Conservation (phyloP, 2,797 vertebrate species). For the Anisognathus igniventris region DNA sequence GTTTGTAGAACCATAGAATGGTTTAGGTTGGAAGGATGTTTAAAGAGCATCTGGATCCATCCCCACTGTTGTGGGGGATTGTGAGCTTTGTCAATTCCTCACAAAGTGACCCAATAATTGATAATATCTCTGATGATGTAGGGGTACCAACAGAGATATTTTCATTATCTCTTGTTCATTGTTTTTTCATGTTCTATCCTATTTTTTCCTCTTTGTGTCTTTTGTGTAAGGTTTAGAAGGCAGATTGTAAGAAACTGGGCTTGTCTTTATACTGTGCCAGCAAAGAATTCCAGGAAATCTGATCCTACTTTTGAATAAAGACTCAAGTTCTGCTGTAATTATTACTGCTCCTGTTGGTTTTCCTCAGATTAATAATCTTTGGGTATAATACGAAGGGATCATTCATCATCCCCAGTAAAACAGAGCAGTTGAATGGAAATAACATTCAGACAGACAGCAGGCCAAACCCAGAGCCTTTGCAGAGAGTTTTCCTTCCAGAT, state of each 20-base stretch:
- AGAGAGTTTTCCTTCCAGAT: neutral
- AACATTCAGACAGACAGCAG: neutral
- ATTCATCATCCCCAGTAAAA: neutral
- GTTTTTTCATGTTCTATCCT: accelerated
- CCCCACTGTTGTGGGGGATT: accelerated
- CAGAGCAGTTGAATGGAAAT: neutral
- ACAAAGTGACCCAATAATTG: accelerated
- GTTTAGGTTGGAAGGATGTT: neutral
- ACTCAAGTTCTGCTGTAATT: neutral
- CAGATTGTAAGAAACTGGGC: neutral
- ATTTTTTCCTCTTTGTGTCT: accelerated
- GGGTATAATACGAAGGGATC: neutral
- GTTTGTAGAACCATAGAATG: neutral
- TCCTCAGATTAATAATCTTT: neutral
- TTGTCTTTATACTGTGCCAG: neutral
- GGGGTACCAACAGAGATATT: neutral
- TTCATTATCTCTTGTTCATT: neutral
- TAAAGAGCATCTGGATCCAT: neutral
- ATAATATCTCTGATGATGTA: accelerated
- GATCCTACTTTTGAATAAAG: neutral
- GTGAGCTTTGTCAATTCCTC: neutral
- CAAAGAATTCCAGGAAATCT: neutral
- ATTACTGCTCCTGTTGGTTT: neutral
- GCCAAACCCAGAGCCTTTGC: neutral
- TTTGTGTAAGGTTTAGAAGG: neutral